phyloP scores from a whole-genome alignment of 2,113 vertebrate genomes.

The Archocentrus centrarchus region DNA sequence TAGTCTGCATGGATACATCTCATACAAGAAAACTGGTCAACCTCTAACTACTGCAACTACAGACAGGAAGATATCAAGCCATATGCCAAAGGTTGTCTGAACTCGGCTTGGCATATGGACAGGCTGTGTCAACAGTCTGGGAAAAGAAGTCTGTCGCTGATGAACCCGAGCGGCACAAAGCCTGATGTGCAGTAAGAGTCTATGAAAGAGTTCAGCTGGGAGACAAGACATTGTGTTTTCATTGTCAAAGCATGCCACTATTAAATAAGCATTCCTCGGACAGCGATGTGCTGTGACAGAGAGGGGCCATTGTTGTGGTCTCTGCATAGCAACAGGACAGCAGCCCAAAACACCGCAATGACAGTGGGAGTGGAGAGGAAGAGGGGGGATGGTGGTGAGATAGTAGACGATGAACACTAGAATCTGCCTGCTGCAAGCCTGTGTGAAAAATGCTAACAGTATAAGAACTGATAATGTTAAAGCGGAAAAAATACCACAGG shows the following conservation, averaged over 20 bases:
- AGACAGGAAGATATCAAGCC: background rate
- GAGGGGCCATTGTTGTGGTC: slow-evolving; percentile 74
- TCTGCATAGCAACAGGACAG: slow-evolving; percentile 70
- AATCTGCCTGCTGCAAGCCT: background rate
- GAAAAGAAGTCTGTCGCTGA: slow-evolving; percentile 22
- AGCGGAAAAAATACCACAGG: background rate
- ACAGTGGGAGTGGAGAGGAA: slow-evolving; percentile 41
- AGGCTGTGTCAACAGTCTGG: slow-evolving; percentile 30
- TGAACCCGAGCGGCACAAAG: slow-evolving; percentile 38
- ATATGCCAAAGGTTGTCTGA: slow-evolving; percentile 13
- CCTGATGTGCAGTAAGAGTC: slow-evolving; percentile 28
- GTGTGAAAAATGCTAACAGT: background rate
- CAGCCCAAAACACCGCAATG: slow-evolving; percentile 72
- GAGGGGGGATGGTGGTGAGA: slow-evolving; percentile 28
- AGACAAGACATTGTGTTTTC: slow-evolving; percentile 57
- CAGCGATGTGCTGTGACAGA: slow-evolving; percentile 64
- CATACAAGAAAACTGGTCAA: background rate
- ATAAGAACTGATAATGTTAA: background rate
- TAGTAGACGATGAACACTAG: slow-evolving; percentile 30
- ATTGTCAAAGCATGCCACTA: slow-evolving; percentile 59
- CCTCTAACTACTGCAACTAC: background rate
- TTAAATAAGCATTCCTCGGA: slow-evolving; percentile 73
- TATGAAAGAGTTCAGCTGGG: slow-evolving; percentile 46
- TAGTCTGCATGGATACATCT: slow-evolving; percentile 18
- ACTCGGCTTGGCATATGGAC: slow-evolving; percentile 31